Conservation (phyloP, 2,113 vertebrate species). For the Periophthalmus modestus region DNA sequence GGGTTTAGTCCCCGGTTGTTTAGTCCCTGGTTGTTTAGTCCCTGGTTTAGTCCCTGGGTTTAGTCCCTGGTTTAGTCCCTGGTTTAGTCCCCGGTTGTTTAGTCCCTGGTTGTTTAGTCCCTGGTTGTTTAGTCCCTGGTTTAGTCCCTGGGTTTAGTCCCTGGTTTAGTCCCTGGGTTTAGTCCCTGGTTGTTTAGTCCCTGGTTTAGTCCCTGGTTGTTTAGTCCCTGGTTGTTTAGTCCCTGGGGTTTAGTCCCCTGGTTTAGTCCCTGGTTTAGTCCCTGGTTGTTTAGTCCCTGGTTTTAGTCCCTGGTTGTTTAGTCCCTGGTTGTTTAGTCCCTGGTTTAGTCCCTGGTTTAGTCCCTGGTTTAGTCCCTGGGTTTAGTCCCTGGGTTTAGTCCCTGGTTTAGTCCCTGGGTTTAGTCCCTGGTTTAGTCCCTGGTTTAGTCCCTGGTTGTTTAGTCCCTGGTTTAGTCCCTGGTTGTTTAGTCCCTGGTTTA, state of each 20-base stretch:
- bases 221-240: neutral
- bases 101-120: neutral
- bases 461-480: neutral
- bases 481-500: constrained; percentile 4
- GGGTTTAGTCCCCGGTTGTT: neutral
- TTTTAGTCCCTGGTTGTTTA: too few relatives aligned
- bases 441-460: neutral
- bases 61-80: neutral
- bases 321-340: neutral
- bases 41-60: neutral
- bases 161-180: neutral
- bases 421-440: neutral
- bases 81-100: constrained; percentile 5
- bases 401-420: neutral
- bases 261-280: neutral
- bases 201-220: constrained; percentile 4
- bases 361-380: too few relatives aligned
- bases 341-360: constrained; percentile 11
- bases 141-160: neutral
- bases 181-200: too few relatives aligned
- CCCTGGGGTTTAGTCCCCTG: neutral
- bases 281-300: neutral
- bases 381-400: too few relatives aligned
- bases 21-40: neutral
- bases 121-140: neutral